Percentiles rank a stretch among this genome's conserved stretches.
These are phyloP conservation scores for Hestina assimilis DNA, from an alignment of 1,140 invertebrate genomes.

Conservation along the genomic window DNA sequence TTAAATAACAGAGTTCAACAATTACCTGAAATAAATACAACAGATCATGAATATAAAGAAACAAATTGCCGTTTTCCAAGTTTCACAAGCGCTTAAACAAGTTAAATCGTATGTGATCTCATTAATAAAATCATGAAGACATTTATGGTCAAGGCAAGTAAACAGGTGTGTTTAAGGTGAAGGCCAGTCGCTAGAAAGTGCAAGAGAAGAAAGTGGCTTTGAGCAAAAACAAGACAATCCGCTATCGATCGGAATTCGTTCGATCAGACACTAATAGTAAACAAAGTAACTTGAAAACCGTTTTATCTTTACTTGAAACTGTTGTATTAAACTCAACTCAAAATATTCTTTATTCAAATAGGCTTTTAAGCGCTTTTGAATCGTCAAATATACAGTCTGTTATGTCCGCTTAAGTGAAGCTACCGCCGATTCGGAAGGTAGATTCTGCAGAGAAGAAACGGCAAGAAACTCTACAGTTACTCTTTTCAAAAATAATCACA, in stretches of 20 bases:
- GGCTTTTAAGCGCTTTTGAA: no score
- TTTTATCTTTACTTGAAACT: no score
- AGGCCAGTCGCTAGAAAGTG: conserved; percentile 18
- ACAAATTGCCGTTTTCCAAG: background rate
- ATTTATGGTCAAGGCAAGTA: conserved; percentile 6
- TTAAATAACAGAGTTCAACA: background rate
- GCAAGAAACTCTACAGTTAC: no score
- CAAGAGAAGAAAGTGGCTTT: conserved; percentile 17
- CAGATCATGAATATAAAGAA: background rate
- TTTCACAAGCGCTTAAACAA: no score
- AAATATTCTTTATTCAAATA: no score
- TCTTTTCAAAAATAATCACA: no score
- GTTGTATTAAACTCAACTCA: no score
- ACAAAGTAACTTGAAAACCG: background rate
- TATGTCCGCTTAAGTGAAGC: no score
- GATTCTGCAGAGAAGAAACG: no score
- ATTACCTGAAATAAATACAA: background rate
- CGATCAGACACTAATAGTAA: background rate
- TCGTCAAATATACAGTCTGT: no score
- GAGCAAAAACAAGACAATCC: conserved; percentile 5
- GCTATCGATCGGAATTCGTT: conserved; percentile 6
- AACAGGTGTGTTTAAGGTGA: conserved; percentile 6
- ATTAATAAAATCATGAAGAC: background rate
- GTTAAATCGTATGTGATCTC: no score
- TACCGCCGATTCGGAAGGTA: no score